Evolutionary conservation across 2,888 invertebrate genomes (phyloP), one percentile per base, ranked within the genome.

Genomic region (Noctuana brunneofusca): DNA sequence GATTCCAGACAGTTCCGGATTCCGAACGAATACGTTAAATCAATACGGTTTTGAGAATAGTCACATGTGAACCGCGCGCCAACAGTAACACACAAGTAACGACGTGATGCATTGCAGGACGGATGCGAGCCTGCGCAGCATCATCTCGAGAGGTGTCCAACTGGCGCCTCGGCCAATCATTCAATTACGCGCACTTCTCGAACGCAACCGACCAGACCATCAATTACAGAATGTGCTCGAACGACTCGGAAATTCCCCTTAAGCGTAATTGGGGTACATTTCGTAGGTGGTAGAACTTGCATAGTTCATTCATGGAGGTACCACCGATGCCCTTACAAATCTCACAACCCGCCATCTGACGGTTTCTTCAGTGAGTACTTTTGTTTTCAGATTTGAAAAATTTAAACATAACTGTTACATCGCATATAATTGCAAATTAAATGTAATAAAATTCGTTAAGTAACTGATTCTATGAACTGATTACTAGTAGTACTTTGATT

Each of bases 161-260:
- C 74, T 82, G 87, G 86, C 87, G 86, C 73, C 87, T 69, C 83
- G 80, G 80, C 80, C 84, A 87, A 87, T 87, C 84, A 83, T 86
- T 82, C 86, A 87, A 87, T 87, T 87, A 81, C 75, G 71, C 69
- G 69, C 79, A 75, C 77, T 78, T 67, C 76, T 68, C 65, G 68
- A 67, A 66, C 68, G 73, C 43, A 16, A 30, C 41, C 53, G 18
- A n/a, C 30, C 59, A 72, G 75, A 71, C 70, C 63, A 76, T 76
- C 82, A 85, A 83, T 86, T 83, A 76, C 71, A 68, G 74, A 74
- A 75, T 75, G 71, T 72, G 71, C 75, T 74, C 72, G 74, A 77
- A 75, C 71, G 71, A 73, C 69, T 62, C 63, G 62, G 55, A 69
- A 65, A 59, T 58, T 46, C 63, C 64, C 63, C 65, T 66, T 66